These are phyloP conservation scores for Otus sunia DNA, from an alignment of 2,113 vertebrate genomes.

Conservation along the genomic window DNA sequence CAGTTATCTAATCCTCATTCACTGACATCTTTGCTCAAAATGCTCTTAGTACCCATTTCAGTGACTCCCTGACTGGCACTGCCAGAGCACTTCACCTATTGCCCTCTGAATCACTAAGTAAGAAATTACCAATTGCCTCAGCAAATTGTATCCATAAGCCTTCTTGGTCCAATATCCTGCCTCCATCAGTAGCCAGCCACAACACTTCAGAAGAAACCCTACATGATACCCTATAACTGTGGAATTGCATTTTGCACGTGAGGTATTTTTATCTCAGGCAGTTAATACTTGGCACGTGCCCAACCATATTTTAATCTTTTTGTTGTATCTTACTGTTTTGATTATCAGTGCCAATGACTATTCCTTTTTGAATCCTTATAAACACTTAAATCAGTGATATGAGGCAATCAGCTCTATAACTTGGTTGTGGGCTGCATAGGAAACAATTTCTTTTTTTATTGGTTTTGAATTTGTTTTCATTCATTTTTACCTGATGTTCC, in stretches of 20 bases:
- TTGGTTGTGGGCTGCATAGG: background rate
- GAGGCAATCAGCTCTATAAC: background rate
- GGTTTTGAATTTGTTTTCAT: conserved; percentile 33
- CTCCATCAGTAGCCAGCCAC: background rate
- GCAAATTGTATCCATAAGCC: background rate
- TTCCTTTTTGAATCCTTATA: background rate
- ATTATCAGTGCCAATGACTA: background rate
- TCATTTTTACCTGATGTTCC: conserved; percentile 22
- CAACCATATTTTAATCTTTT: background rate
- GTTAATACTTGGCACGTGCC: background rate
- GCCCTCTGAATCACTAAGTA: background rate
- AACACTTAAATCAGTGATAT: background rate
- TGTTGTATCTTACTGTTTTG: conserved; percentile 5
- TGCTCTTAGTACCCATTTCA: background rate
- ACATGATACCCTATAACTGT: background rate
- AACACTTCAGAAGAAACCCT: background rate
- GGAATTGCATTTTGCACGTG: background rate
- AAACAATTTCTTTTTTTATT: background rate
- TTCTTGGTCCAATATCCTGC: background rate
- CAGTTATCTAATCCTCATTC: background rate
- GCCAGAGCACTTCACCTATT: background rate
- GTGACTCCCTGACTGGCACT: background rate
- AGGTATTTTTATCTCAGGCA: background rate
- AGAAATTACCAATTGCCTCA: background rate
- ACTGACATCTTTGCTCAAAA: background rate